Conservation (phyloP, 2,888 invertebrate genomes). For the Anodontia alba region DNA sequence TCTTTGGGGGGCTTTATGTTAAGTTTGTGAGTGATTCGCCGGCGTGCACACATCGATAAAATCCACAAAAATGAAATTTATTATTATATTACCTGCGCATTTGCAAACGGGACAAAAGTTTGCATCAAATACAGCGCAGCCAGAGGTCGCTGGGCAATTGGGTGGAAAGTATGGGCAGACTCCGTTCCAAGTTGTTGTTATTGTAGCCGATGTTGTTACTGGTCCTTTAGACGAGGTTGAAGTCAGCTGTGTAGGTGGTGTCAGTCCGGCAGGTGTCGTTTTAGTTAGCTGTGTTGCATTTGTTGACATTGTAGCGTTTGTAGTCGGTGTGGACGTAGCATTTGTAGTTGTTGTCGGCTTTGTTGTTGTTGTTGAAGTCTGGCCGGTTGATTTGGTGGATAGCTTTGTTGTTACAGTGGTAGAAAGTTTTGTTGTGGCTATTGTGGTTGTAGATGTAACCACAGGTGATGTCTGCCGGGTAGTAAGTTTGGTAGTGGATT, state of each 20-base stretch:
- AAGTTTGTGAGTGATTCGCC: too few relatives aligned
- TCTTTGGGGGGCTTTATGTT: too few relatives aligned
- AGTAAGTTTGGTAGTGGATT: background rate
- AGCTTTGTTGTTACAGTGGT: background rate
- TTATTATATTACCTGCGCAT: background rate
- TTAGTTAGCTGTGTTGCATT: constrained; percentile 3
- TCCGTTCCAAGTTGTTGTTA: constrained; percentile 7
- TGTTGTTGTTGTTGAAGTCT: background rate
- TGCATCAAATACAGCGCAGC: background rate
- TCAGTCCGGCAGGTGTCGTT: background rate
- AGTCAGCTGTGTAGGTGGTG: constrained; percentile 19
- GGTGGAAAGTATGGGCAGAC: background rate
- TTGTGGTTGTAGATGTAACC: background rate
- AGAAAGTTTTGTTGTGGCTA: background rate
- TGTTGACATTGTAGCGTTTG: background rate
- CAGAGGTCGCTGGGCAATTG: background rate
- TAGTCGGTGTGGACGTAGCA: background rate
- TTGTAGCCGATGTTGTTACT: background rate
- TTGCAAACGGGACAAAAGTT: constrained; percentile 13
- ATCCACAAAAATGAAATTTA: background rate
- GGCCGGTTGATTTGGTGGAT: background rate
- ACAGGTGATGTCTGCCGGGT: background rate
- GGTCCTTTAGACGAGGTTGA: constrained; percentile 8
- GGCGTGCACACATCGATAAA: too few relatives aligned
- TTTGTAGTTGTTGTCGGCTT: background rate